Evolutionary conservation across 2,888 invertebrate species (phyloP).

Genomic region (Hylaea fasciaria): DNA sequence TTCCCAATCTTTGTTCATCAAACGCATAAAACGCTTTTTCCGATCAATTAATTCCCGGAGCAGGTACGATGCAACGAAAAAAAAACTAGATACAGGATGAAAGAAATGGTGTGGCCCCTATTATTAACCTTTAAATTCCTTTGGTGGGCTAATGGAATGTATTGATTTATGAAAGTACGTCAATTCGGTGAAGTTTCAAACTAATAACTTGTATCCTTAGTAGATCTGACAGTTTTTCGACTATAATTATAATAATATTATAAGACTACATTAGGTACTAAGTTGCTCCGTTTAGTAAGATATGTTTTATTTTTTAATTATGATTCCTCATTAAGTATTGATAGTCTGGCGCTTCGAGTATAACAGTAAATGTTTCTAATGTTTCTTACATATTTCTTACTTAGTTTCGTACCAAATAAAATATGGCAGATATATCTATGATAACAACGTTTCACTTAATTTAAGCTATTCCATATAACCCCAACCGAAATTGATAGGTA

Average conservation of each 20-base stretch:
- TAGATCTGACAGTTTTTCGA: constrained; percentile 1
- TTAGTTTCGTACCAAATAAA: too few relatives aligned
- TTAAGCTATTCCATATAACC: too few relatives aligned
- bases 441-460: too few relatives aligned
- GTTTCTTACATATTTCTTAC: too few relatives aligned
- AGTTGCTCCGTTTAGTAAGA: too few relatives aligned
- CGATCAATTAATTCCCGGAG: constrained; percentile 72
- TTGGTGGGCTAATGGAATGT: constrained; percentile 1
- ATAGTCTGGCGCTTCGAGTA: too few relatives aligned
- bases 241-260: background rate
- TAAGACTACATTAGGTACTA: background rate
- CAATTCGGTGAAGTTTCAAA: constrained; percentile 22
- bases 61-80: constrained; percentile 60
- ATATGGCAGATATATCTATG: too few relatives aligned
- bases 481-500: too few relatives aligned
- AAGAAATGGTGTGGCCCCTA: constrained; percentile 24
- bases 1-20: constrained; percentile 56
- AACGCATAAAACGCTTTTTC: constrained; percentile 65
- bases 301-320: too few relatives aligned
- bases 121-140: constrained; percentile 25
- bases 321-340: too few relatives aligned
- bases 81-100: constrained; percentile 58
- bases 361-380: too few relatives aligned
- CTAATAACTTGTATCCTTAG: constrained; percentile 11
- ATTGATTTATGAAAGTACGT: constrained; percentile 28